Evolutionary conservation across 2,113 vertebrate species (phyloP).

Genomic region (Neolamprologus hecqui): DNA sequence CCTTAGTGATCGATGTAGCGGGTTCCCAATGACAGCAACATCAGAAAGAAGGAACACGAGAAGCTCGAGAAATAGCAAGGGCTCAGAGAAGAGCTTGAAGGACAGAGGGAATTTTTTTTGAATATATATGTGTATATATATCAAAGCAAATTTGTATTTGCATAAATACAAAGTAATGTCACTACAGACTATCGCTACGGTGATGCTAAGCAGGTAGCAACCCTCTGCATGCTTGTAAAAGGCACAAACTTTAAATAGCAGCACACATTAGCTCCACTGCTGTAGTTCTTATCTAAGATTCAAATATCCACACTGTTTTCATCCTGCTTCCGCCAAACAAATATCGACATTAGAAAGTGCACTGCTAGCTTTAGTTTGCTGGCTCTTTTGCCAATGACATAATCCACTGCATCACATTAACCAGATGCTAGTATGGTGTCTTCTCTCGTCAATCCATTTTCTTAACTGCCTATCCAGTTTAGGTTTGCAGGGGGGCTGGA

Average conservation of each 20-base stretch:
- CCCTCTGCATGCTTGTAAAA: not conserved
- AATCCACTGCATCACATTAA: not conserved
- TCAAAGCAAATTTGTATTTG: not conserved
- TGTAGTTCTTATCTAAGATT: not conserved
- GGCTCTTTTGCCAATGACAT: not conserved
- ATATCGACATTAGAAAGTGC: not conserved
- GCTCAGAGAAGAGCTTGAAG: not conserved
- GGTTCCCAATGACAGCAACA: not conserved
- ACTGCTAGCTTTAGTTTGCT: not conserved
- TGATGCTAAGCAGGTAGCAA: not conserved
- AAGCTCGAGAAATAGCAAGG: not conserved
- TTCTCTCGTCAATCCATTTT: not conserved
- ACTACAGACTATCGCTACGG: not conserved
- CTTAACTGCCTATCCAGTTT: not conserved
- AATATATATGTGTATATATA: not conserved
- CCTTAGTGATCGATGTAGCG: not conserved
- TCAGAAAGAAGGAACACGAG: not conserved
- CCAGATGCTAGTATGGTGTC: not conserved
- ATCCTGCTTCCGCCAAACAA: not conserved
- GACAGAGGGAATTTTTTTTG: rapidly evolving
- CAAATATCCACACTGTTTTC: not conserved
- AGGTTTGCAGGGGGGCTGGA: not conserved
- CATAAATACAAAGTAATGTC: not conserved
- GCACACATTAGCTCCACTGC: not conserved
- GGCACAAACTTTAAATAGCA: not conserved